Conservation (phyloP, 2,797 vertebrate genomes). For the Lepidocolaptes lacrymiger region DNA sequence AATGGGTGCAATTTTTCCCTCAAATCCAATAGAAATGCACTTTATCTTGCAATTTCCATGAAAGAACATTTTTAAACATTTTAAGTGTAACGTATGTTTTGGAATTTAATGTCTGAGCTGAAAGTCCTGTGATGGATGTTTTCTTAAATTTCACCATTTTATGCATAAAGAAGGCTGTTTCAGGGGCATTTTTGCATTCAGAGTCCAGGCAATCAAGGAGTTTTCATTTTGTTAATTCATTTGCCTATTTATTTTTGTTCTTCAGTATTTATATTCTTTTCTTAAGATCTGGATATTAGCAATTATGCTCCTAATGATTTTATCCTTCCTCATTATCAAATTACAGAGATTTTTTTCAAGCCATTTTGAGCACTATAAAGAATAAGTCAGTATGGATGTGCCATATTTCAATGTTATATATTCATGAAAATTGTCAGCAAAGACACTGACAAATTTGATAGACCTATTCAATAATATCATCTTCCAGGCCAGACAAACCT, state of each 20-base stretch:
- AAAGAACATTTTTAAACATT: not conserved
- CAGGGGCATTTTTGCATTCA: not conserved
- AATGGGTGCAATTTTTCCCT: not conserved
- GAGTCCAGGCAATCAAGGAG: not conserved
- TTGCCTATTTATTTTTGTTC: conserved; percentile 45
- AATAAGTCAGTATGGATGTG: not conserved
- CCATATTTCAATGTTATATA: conserved; percentile 51
- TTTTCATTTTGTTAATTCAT: conserved; percentile 19
- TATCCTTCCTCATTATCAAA: conserved; percentile 44
- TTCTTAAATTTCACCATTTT: not conserved
- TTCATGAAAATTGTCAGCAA: conserved; percentile 46
- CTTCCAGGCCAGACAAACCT: conserved; percentile 43
- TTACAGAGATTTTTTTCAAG: not conserved
- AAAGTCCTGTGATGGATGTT: conserved; percentile 13
- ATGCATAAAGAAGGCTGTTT: not conserved
- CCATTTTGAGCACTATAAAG: conserved; percentile 3
- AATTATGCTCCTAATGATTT: conserved; percentile 39
- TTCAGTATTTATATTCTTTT: conserved; percentile 9
- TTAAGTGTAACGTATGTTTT: not conserved
- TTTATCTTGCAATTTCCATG: not conserved
- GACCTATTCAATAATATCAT: conserved; percentile 39
- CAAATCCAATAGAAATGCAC: not conserved
- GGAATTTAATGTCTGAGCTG: not conserved
- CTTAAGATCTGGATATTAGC: conserved; percentile 30
- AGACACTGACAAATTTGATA: conserved; percentile 53